A percentile compares a stretch with the other conserved stretches of the same genome.
Evolutionary conservation across 2,888 invertebrate species (phyloP).

Genomic region (Fabriciana adippe): DNA sequence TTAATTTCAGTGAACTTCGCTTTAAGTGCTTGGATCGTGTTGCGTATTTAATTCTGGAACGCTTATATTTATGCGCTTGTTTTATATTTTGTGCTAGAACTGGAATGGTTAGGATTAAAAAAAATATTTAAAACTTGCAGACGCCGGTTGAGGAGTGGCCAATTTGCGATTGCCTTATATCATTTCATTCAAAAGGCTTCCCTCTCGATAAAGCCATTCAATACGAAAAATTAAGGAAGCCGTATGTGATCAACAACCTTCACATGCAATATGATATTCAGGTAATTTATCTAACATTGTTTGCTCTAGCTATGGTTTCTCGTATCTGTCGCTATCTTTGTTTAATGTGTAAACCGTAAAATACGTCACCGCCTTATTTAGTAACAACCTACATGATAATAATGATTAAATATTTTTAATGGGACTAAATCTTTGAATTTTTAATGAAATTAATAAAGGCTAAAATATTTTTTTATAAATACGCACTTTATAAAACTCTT

Average conservation of each 20-base stretch:
- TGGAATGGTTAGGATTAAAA: slow-evolving; percentile 18
- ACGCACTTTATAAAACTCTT: too few relatives aligned
- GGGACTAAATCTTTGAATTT: too few relatives aligned
- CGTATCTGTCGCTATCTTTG: too few relatives aligned
- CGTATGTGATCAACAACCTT: slow-evolving; percentile 98
- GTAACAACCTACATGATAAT: too few relatives aligned
- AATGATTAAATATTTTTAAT: too few relatives aligned
- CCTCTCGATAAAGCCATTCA: slow-evolving; percentile 98
- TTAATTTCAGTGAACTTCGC: slow-evolving; percentile 14
- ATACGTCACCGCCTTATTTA: too few relatives aligned
- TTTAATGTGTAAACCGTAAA: too few relatives aligned
- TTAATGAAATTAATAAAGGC: too few relatives aligned
- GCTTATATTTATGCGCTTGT: slow-evolving; percentile 7
- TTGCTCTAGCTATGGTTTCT: neutral
- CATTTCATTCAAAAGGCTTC: slow-evolving; percentile 99
- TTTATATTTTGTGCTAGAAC: neutral
- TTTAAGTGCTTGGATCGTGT: slow-evolving; percentile 13
- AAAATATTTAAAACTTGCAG: slow-evolving; percentile 66
- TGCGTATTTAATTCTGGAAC: slow-evolving; percentile 12
- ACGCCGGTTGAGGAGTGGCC: slow-evolving; percentile 99
- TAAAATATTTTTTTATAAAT: too few relatives aligned
- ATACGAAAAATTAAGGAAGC: slow-evolving; percentile 95
- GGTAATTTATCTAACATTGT: slow-evolving; percentile 68
- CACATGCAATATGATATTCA: slow-evolving; percentile 99
- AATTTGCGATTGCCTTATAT: slow-evolving; percentile 97